phyloP scores from a whole-genome alignment of 2,113 vertebrate species.

The Triplophysa siluroides region DNA sequence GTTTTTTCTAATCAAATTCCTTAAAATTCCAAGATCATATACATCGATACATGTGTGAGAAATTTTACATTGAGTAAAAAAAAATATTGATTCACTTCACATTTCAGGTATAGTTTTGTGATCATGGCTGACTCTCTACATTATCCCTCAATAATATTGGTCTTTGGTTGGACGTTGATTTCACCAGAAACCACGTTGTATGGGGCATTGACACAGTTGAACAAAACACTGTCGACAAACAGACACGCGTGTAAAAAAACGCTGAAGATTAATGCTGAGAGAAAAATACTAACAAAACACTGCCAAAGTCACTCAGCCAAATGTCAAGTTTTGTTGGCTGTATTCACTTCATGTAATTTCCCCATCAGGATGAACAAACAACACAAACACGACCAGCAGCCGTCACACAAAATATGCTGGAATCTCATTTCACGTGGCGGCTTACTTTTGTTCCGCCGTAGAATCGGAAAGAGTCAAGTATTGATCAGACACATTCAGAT shows the following conservation, averaged over 20 bases:
- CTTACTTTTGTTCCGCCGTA: conserved; percentile 10
- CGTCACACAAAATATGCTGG: background rate
- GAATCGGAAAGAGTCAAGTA: conserved; percentile 32
- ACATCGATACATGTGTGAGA: no score
- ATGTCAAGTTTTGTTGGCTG: background rate
- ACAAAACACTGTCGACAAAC: background rate
- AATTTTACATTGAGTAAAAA: no score
- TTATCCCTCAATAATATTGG: no score
- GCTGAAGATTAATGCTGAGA: background rate
- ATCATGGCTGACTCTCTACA: no score
- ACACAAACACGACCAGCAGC: background rate
- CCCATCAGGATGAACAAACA: background rate
- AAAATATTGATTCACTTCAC: no score
- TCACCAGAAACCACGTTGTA: background rate
- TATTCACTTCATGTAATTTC: background rate
- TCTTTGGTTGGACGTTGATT: background rate
- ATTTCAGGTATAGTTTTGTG: no score
- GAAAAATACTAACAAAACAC: background rate
- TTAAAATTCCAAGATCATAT: no score
- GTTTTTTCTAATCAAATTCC: no score
- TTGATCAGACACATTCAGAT: conserved; percentile 52
- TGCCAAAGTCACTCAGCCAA: background rate
- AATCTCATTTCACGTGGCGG: conserved; percentile 4
- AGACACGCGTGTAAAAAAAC: background rate
- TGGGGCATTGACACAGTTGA: background rate